Conservation (phyloP, 2,113 vertebrate genomes). For the Donacobius atricapilla region DNA sequence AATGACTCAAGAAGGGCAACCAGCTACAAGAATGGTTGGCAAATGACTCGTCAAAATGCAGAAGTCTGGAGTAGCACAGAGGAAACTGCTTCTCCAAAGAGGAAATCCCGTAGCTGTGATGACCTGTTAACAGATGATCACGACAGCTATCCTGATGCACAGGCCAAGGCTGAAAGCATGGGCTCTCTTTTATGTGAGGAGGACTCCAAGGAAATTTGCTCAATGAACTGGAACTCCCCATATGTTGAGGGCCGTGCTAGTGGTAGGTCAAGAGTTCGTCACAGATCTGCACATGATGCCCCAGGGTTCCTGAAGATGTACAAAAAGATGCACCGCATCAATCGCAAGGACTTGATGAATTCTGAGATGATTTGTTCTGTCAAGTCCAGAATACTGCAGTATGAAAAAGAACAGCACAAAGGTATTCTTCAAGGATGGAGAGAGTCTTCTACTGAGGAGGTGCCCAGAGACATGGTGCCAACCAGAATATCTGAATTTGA, state of each 20-base stretch:
- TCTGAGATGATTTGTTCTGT: conserved; percentile 92
- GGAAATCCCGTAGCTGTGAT: conserved; percentile 88
- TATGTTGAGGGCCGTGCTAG: conserved; percentile 40
- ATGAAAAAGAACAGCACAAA: conserved; percentile 83
- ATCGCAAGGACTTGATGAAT: conserved; percentile 86
- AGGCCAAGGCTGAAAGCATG: conserved; percentile 86
- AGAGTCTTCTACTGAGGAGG: conserved; percentile 81
- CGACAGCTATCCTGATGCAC: conserved; percentile 66
- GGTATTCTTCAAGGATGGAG: conserved; percentile 74
- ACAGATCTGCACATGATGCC: conserved; percentile 82
- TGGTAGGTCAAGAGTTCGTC: conserved; percentile 75
- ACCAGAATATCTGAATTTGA: conserved; percentile 91
- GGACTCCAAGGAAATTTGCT: conserved; percentile 66
- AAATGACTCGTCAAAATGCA: conserved; percentile 80
- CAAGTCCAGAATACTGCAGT: conserved; percentile 86
- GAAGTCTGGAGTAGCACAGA: conserved; percentile 90
- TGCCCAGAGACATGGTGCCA: conserved; percentile 88
- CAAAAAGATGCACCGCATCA: conserved; percentile 94
- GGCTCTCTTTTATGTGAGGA: conserved; percentile 85
- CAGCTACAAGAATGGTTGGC: conserved; percentile 87
- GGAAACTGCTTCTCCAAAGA: conserved; percentile 77
- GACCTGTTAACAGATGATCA: conserved; percentile 82
- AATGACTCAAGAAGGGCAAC: conserved; percentile 80
- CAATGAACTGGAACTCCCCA: conserved; percentile 61
- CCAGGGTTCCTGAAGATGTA: conserved; percentile 92